Evolutionary conservation across 2,797 vertebrate genomes (phyloP), one percentile per base, ranked within the genome.

Genomic region (Dicrostonyx torquatus): DNA sequence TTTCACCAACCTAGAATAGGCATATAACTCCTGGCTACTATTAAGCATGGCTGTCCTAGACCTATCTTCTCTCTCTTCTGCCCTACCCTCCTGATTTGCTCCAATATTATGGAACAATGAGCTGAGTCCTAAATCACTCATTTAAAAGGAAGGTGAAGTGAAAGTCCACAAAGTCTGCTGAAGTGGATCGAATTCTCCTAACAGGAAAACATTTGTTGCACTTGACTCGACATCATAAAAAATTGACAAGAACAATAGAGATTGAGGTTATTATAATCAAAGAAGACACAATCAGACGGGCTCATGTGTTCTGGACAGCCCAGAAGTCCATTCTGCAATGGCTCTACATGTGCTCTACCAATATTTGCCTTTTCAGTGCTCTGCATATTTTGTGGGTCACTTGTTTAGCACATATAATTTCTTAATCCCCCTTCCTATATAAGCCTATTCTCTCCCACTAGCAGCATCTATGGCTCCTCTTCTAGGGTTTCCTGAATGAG

Each of bases 1-100:
- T 92, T 90, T 95, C 58, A 90, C 31, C 7, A 68, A 24, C 24
- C 75, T 94, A 20, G 45, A 72, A 79, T 76, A 89, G 11, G 62
- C 20, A 60, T 3, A 53, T 31, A 80, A 66, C 58, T 82, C 60
- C 53, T 83, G 26, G 40, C 66, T 62, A 80, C 9, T 34, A 40
- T 40, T 8, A 93, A 79, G 70, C 5, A 24, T 37, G 53, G 15
- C 26, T 89, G 14, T 84, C 58, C 70, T 14, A 78, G 90, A 85
- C 13, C 6, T 53, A n/a, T 87, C 64, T 87, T 10, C 6, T 50
- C 11, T 87, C 31, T 80, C 9, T 80, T 24, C 60, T 75, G n/a
- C 26, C 55, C 77, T 6, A 37, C 72, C 29, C 17, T 26, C 75
- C 15, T 72, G 11, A 87, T 75, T 45, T 53, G 18, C 6, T 55